Conservation (phyloP, 2,888 invertebrate genomes). For the Galerucella calmariensis region DNA sequence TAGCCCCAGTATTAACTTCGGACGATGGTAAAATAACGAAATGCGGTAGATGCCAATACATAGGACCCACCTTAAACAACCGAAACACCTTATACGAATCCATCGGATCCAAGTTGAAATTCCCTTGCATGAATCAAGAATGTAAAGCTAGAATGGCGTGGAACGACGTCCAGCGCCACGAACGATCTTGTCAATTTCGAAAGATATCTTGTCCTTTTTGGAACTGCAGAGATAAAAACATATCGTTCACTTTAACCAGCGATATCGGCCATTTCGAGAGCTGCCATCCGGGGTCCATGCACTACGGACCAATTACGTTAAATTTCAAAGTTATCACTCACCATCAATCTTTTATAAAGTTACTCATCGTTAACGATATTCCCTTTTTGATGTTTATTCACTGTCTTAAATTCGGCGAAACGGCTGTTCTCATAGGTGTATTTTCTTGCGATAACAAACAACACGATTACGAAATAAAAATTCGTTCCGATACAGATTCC, state of each 20-base stretch:
- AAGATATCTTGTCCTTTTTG: constrained; percentile 43
- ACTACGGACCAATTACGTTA: constrained; percentile 31
- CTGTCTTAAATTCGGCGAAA: constrained; percentile 42
- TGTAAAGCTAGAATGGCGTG: constrained; percentile 40
- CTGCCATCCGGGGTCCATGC: constrained; percentile 43
- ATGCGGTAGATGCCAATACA: constrained; percentile 43
- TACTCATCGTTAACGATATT: constrained; percentile 36
- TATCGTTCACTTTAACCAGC: constrained; percentile 33
- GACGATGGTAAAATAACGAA: constrained; percentile 45
- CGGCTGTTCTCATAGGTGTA: constrained; percentile 40
- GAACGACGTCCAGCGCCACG: constrained; percentile 42
- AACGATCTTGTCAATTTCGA: constrained; percentile 40
- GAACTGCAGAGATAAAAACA: constrained; percentile 44
- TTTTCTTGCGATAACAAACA: constrained; percentile 38
- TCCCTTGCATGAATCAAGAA: constrained; percentile 41
- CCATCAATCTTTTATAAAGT: constrained; percentile 43
- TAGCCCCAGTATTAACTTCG: constrained; percentile 43
- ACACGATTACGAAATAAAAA: constrained; percentile 41
- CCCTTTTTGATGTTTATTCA: constrained; percentile 44
- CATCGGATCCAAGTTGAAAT: constrained; percentile 43
- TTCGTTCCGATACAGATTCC: constrained; percentile 33
- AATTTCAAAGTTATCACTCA: constrained; percentile 38
- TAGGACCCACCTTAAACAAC: constrained; percentile 37
- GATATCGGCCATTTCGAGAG: constrained; percentile 43
- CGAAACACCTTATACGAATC: constrained; percentile 45